Conservation (phyloP, 1,140 invertebrate species). For the Leptestheria dahalacensis region DNA sequence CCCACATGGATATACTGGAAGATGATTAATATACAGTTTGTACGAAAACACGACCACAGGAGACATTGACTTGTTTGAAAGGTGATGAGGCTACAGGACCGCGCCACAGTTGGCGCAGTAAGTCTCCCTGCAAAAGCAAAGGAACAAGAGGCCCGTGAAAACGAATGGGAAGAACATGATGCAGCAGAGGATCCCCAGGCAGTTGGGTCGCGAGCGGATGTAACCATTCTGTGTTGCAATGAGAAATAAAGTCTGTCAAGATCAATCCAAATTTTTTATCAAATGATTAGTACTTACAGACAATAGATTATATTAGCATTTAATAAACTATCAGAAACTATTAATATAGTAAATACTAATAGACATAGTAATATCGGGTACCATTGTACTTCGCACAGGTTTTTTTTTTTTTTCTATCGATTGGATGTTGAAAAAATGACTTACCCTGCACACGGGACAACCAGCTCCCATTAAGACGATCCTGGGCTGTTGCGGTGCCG, state of each 20-base stretch:
- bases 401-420: too few relatives aligned
- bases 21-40: not conserved
- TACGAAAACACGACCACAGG: too few relatives aligned
- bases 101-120: not conserved
- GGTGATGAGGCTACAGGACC: not conserved
- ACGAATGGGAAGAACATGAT: not conserved
- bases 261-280: too few relatives aligned
- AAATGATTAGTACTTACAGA: too few relatives aligned
- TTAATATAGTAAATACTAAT: not conserved
- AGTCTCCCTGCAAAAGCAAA: not conserved
- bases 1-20: not conserved
- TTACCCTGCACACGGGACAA: not conserved
- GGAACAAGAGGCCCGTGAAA: not conserved
- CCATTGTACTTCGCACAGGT: too few relatives aligned
- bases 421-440: too few relatives aligned
- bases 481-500: not conserved
- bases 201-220: not conserved
- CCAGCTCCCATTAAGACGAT: not conserved
- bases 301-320: too few relatives aligned
- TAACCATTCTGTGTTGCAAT: not conserved
- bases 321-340: not conserved
- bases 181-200: not conserved
- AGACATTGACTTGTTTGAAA: not conserved
- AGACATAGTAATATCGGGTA: too few relatives aligned
- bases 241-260: too few relatives aligned